phyloP scores from a whole-genome alignment of 2,888 invertebrate genomes.

The Pristionchus entomophagus region DNA sequence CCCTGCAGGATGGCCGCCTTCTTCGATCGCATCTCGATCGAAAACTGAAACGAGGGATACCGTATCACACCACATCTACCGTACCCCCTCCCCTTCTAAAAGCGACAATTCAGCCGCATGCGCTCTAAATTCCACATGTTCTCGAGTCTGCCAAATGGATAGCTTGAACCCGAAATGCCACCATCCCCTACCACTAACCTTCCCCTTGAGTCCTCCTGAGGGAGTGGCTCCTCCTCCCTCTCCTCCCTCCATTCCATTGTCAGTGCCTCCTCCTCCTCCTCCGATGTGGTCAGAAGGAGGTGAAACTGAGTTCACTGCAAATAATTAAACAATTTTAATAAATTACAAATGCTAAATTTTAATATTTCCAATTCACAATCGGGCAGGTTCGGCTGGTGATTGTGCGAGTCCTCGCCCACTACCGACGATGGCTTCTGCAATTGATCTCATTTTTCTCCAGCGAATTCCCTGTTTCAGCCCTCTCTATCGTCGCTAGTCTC shows the following conservation, averaged over 20 bases:
- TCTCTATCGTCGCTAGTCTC: too few relatives aligned
- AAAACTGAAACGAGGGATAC: slow-evolving; percentile 13
- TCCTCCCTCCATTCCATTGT: not conserved
- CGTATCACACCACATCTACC: not conserved
- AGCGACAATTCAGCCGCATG: too few relatives aligned
- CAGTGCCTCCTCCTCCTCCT: too few relatives aligned
- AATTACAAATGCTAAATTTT: not conserved
- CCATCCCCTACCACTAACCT: too few relatives aligned
- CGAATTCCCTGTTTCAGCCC: not conserved
- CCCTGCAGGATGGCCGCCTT: slow-evolving; percentile 51
- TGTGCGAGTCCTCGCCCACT: slow-evolving; percentile 25
- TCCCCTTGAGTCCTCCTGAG: slow-evolving; percentile 1
- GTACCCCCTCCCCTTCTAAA: not conserved
- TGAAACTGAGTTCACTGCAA: not conserved
- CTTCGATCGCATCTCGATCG: slow-evolving; percentile 47
- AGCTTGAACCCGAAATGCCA: too few relatives aligned
- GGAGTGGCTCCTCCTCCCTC: not conserved
- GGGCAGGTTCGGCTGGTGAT: not conserved
- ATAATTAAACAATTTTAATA: not conserved
- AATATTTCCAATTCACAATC: not conserved
- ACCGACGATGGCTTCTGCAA: slow-evolving; percentile 43
- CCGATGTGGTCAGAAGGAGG: too few relatives aligned
- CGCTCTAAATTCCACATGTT: too few relatives aligned
- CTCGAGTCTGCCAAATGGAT: too few relatives aligned
- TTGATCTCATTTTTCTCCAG: not conserved